phyloP scores from a whole-genome alignment of 2,888 invertebrate genomes.

The Aporophyla nigra region DNA sequence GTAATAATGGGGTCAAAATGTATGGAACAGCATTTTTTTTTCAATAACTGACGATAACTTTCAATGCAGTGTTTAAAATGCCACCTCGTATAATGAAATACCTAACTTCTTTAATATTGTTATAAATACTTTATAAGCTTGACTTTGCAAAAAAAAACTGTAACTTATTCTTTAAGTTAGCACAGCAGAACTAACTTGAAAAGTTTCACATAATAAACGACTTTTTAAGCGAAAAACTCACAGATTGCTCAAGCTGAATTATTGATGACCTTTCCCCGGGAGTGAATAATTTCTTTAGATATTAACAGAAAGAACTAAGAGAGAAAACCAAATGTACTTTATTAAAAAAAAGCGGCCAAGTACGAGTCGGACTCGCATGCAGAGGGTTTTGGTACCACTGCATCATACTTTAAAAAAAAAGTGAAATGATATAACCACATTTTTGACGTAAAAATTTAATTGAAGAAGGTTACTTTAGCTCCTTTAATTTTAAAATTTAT shows the following conservation, averaged over 20 bases:
- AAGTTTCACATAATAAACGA: conserved; percentile 49
- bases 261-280: conserved; percentile 35
- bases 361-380: background rate
- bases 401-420: background rate
- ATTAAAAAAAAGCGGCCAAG: background rate
- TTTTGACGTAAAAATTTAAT: too few relatives aligned
- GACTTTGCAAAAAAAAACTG: conserved; percentile 20
- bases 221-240: conserved; percentile 56
- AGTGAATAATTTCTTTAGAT: conserved; percentile 51
- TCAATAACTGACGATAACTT: too few relatives aligned
- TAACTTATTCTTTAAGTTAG: conserved; percentile 27
- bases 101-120: conserved; percentile 1
- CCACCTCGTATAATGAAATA: too few relatives aligned
- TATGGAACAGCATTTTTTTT: too few relatives aligned
- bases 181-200: conserved; percentile 41
- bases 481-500: background rate
- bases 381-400: background rate
- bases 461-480: too few relatives aligned
- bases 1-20: too few relatives aligned
- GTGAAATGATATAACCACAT: too few relatives aligned
- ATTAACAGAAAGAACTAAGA: conserved; percentile 22
- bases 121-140: conserved; percentile 14
- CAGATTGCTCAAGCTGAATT: conserved; percentile 55
- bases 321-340: conserved; percentile 19
- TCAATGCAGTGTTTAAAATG: too few relatives aligned